phyloP scores from a whole-genome alignment of 2,888 invertebrate species.

The Teleiodes luculella region DNA sequence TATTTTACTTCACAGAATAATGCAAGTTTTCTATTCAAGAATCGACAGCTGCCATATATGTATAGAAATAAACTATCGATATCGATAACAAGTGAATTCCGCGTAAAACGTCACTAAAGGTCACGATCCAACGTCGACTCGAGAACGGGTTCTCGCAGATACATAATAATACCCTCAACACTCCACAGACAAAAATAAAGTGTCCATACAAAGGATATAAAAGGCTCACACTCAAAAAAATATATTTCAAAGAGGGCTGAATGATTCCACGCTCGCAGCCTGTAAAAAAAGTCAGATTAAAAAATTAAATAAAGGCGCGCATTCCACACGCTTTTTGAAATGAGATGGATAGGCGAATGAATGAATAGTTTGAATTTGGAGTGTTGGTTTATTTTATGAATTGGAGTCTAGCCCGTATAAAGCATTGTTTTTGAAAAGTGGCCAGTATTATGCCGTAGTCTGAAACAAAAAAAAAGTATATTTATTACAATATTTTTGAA shows the following conservation, averaged over 20 bases:
- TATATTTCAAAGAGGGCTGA: constrained; percentile 30
- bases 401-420: constrained; percentile 28
- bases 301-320: constrained; percentile 32
- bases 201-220: constrained; percentile 45
- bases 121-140: constrained; percentile 69
- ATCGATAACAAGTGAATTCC: constrained; percentile 17
- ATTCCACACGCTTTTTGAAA: constrained; percentile 44
- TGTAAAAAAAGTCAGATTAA: constrained; percentile 31
- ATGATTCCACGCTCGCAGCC: constrained; percentile 33
- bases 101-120: constrained; percentile 52
- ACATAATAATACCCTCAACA: constrained; percentile 25
- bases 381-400: constrained; percentile 27
- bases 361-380: constrained; percentile 41
- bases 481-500: no score
- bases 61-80: constrained; percentile 29
- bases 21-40: no score
- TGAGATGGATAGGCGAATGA: constrained; percentile 43
- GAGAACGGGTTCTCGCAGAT: constrained; percentile 61
- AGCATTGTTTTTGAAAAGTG: constrained; percentile 20
- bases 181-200: constrained; percentile 44
- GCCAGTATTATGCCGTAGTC: no score
- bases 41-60: no score
- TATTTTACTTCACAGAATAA: no score
- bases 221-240: constrained; percentile 40
- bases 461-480: no score